Conservation (phyloP, 2,888 invertebrate species). For the Atethmia centrago region DNA sequence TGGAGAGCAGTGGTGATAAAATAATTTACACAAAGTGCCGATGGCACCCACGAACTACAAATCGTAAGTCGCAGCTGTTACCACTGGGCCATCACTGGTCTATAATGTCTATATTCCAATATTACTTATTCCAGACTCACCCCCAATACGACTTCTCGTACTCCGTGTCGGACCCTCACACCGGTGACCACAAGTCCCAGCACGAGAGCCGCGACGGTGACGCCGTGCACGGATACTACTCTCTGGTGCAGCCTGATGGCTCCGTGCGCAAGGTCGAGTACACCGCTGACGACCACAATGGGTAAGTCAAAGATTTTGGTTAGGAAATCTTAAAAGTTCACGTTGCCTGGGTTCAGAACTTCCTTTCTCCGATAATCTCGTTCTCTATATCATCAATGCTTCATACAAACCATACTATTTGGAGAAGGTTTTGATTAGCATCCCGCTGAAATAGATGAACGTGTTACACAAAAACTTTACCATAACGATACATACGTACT, state of each 20-base stretch:
- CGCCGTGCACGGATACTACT: slow-evolving; percentile 88
- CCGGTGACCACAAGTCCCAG: slow-evolving; percentile 90
- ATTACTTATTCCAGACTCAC: slow-evolving; percentile 73
- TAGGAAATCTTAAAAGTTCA: too few relatives aligned
- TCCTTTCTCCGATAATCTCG: background rate
- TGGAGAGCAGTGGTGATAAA: too few relatives aligned
- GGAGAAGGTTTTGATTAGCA: background rate
- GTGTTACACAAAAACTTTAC: background rate
- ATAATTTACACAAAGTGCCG: too few relatives aligned
- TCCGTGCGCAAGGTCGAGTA: slow-evolving; percentile 90
- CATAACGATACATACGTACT: too few relatives aligned
- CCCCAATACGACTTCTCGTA: slow-evolving; percentile 88
- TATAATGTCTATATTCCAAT: too few relatives aligned
- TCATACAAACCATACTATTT: background rate
- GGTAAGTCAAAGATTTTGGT: slow-evolving; percentile 74
- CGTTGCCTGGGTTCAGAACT: background rate
- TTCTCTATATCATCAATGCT: background rate
- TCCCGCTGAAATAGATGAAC: background rate
- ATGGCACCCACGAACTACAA: too few relatives aligned
- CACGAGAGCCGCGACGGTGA: slow-evolving; percentile 89
- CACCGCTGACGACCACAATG: slow-evolving; percentile 89
- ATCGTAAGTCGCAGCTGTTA: too few relatives aligned
- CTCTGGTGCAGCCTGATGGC: slow-evolving; percentile 89
- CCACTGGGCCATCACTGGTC: too few relatives aligned
- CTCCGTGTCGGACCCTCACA: slow-evolving; percentile 90